Conservation (phyloP, 2,888 invertebrate species). For the Lumbricus terrestris region DNA sequence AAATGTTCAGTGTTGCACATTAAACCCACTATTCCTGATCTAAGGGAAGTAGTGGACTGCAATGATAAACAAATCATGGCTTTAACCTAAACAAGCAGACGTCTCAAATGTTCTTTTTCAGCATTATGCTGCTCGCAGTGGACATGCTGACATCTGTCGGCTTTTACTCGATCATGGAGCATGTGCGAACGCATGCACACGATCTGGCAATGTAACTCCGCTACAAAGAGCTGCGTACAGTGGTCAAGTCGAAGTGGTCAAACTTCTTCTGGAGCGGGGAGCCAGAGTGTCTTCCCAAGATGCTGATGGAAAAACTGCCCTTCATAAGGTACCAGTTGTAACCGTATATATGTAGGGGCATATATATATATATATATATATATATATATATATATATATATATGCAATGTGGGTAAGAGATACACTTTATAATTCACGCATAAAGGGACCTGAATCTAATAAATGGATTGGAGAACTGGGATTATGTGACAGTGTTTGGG, state of each 20-base stretch:
- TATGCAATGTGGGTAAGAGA: too few relatives aligned
- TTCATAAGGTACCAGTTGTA: constrained; percentile 70
- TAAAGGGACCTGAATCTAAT: too few relatives aligned
- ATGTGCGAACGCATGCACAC: constrained; percentile 72
- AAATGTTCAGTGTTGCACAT: background rate
- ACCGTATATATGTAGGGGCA: background rate
- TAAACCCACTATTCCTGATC: background rate
- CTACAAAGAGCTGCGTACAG: constrained; percentile 79
- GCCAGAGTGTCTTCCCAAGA: constrained; percentile 71
- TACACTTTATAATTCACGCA: too few relatives aligned
- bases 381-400: too few relatives aligned
- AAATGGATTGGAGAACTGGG: too few relatives aligned
- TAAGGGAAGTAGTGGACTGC: background rate
- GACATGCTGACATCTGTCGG: constrained; percentile 71
- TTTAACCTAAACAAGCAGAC: background rate
- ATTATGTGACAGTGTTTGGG: too few relatives aligned
- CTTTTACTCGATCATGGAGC: constrained; percentile 72
- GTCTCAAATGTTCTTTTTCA: constrained; percentile 39
- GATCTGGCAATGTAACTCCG: constrained; percentile 75
- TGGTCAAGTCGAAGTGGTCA: constrained; percentile 68
- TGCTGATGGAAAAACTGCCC: constrained; percentile 75
- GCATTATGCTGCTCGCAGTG: constrained; percentile 85
- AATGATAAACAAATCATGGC: background rate
- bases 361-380: too few relatives aligned
- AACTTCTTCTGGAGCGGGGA: constrained; percentile 62